Evolutionary conservation across 1,140 invertebrate species (phyloP).

Genomic region (Cherax destructor): DNA sequence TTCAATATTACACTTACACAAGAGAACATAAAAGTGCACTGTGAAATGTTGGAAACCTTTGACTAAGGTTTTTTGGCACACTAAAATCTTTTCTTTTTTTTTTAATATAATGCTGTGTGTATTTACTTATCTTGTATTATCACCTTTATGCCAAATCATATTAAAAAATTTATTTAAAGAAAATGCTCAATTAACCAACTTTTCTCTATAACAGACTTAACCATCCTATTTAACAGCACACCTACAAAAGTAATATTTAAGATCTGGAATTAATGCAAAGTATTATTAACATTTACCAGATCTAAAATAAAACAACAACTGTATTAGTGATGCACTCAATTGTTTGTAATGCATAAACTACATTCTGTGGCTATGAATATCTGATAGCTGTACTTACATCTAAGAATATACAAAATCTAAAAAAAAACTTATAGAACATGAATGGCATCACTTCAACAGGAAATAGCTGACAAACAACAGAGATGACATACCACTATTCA

Average conservation of each 20-base stretch:
- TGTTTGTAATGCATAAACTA: neutral
- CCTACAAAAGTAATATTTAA: neutral
- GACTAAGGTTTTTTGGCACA: no score
- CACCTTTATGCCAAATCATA: no score
- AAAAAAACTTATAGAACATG: neutral
- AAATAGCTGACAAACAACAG: neutral
- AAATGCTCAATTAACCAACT: neutral
- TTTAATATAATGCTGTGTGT: no score
- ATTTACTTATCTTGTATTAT: no score
- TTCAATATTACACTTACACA: no score
- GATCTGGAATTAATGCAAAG: neutral
- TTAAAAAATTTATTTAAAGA: no score
- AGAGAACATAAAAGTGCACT: no score
- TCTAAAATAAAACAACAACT: no score
- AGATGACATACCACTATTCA: neutral
- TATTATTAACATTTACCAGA: neutral
- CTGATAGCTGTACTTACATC: conserved; percentile 2
- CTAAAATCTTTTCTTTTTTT: no score
- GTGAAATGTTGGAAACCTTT: no score
- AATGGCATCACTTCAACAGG: neutral
- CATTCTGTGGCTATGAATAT: neutral
- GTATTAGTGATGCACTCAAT: no score
- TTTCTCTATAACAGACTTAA: neutral
- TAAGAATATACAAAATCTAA: neutral
- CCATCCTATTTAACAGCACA: neutral